These are phyloP conservation scores for Calameuta filiformis DNA, from an alignment of 2,888 invertebrate genomes.

Conservation along the genomic window DNA sequence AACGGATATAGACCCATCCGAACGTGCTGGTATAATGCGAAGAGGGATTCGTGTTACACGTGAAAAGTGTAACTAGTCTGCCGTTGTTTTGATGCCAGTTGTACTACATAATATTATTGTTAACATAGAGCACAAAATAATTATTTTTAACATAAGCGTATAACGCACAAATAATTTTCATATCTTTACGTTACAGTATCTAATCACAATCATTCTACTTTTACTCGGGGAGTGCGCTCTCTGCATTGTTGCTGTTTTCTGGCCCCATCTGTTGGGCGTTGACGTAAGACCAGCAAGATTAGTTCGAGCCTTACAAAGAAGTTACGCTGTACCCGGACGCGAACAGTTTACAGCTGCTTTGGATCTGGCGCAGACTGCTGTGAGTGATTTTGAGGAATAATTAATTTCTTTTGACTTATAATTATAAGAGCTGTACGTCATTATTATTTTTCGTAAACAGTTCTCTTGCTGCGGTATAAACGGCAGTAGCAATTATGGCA, in stretches of 20 bases:
- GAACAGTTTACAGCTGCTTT: conserved; percentile 83
- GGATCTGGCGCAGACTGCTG: conserved; percentile 78
- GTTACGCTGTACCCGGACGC: conserved; percentile 81
- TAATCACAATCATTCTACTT: conserved; percentile 75
- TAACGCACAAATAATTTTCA: no score
- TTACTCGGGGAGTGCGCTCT: conserved; percentile 78
- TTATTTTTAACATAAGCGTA: no score
- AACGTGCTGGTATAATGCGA: background rate
- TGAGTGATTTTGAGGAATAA: conserved; percentile 26
- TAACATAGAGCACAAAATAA: no score
- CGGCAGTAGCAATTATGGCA: conserved; percentile 82
- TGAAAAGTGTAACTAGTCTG: conserved; percentile 39
- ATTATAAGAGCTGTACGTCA: background rate
- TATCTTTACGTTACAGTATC: conserved; percentile 69
- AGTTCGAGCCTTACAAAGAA: conserved; percentile 77
- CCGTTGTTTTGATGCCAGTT: background rate
- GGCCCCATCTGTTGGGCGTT: conserved; percentile 83
- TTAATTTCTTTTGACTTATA: background rate
- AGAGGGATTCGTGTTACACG: conserved; percentile 12
- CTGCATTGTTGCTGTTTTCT: conserved; percentile 77
- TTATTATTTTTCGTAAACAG: conserved; percentile 63
- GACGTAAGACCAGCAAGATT: conserved; percentile 76
- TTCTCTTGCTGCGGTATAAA: conserved; percentile 85
- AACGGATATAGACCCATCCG: conserved; percentile 40
- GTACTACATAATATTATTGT: no score